Base-by-base conservation (phyloP, 2,113 vertebrate genomes). In the Gobio gobio region DNA sequence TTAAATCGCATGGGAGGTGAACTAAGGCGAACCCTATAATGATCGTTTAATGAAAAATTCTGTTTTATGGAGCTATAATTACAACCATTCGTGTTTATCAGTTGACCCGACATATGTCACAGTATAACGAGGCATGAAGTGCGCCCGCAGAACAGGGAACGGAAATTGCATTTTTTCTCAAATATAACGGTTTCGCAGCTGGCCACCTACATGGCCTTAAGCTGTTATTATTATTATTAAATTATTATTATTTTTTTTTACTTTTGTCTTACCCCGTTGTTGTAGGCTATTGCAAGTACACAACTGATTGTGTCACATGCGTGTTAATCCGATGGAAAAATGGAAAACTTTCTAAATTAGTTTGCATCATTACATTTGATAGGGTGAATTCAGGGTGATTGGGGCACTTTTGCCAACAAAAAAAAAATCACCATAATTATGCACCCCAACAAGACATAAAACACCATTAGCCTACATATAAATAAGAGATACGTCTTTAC, bases 71-170 rank as follows among this genome's bases (percentile, higher is more conserved):
- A 76, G 70, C 66, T 85, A 56, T 89, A 89, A 89, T 89, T 76
- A 89, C 85, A 86, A 85, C 70, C 87, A 89, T 83, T 89, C 78
- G 73, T 66, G 82, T 86, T 84, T 63, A 89, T 86, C 87, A 89
- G 85, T 73, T 85, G 87, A 76, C 82, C 83, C 75, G 82, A 88
- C 87, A 84, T 78, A 68, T 86, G 87, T 85, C 85, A 78, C 79
- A 68, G 51, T 72, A 83, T 76, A 82, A 63, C 51, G 70, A 80
- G 70, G 43, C 70, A 49, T 76, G 29, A 77, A 86, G n/a, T 40
- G 78, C 66, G 78, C 78, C 72, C 85, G 36, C 51, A 78, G 70
- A 74, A 86, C 78, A 24, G 68, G 61, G 66, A 88, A 72, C 78
- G 87, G 87, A 89, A 85, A 89, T 89, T 86, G 85, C 82, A 61